These are phyloP conservation scores for Drosophila mulleri DNA, from an alignment of 2,888 invertebrate species.

Conservation along the genomic window DNA sequence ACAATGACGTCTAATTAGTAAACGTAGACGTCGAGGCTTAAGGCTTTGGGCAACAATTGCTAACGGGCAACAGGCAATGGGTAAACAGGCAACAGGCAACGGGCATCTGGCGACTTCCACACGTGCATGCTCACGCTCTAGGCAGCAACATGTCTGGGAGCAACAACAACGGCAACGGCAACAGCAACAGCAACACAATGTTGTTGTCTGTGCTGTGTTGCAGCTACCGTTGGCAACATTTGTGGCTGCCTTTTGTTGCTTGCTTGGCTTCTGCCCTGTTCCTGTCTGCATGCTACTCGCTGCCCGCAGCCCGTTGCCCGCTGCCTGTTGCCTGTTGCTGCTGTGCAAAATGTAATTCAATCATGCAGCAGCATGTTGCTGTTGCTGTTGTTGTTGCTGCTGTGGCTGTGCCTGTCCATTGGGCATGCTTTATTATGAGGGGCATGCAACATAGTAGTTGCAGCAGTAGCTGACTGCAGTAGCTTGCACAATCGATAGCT, in stretches of 20 bases:
- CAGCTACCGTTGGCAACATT: constrained; percentile 65
- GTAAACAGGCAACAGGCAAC: constrained; percentile 4
- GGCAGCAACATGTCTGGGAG: constrained; percentile 35
- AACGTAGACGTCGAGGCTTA: constrained; percentile 37
- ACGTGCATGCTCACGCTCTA: constrained; percentile 44
- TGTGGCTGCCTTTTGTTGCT: constrained; percentile 57
- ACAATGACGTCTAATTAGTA: constrained; percentile 79
- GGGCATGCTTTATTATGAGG: constrained; percentile 67
- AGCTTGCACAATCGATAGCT: constrained; percentile 70
- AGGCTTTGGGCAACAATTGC: constrained; percentile 10
- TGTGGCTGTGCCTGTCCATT: constrained; percentile 46
- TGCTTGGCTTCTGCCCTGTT: constrained; percentile 61
- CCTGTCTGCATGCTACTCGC: constrained; percentile 37
- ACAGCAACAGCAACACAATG: constrained; percentile 59
- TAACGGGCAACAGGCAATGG: constrained; percentile 2
- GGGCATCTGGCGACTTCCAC: constrained; percentile 25
- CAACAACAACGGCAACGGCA: constrained; percentile 42
- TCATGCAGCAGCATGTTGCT: constrained; percentile 53
- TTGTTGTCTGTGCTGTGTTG: constrained; percentile 59
- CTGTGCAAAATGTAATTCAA: constrained; percentile 77
- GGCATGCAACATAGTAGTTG: constrained; percentile 49
- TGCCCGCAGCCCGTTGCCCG: constrained; percentile 21
- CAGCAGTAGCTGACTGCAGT: constrained; percentile 25
- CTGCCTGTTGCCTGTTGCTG: constrained; percentile 38
- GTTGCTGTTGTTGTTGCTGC: constrained; percentile 28